Evolutionary conservation across 2,888 invertebrate species (phyloP), one percentile per base, ranked within the genome.

Genomic region (Thereva unica): DNA sequence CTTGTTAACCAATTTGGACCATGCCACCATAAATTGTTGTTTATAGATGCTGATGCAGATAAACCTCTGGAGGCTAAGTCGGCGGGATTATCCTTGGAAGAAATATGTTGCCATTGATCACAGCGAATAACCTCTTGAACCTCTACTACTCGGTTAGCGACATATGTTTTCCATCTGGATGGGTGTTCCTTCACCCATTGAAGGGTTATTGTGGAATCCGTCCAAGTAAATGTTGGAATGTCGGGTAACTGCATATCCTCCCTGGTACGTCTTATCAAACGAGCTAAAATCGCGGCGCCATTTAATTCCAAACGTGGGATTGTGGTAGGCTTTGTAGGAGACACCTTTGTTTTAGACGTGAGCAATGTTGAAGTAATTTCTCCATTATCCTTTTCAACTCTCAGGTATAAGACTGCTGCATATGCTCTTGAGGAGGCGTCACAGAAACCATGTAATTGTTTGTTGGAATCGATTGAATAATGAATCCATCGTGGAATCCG

Each of bases 271-370:
- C 38, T 38, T 37, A 54, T 6, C 5, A 47, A 38, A 2, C 35
- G 1, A 35, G 34, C 6, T 0, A 61, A 9, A 5, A 49, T 4
- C 12, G 59, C 4, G 12, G 70, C 67, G 12, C 50, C 66, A 5
- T 68, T 56, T 34, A 75, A 63, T 45, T 73, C 72, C 4, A 75
- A 55, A 6, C 73, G 56, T 4, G 73, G 71, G 12, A 74, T 67
- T 1, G 73, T 69, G 4, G 70, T 61, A 8, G 56, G 50, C 52
- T 73, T 74, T 2, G 54, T 5, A n/a, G 67, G 69, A 37, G 67
- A 40, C 10, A 55, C 42, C 7, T 10, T 56, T 9, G 41, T n/a
- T 41, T 55, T 55, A 2, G 55, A 40, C 2, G 7, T 23, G 2
- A 55, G 41, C 8, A 55, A 5, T n/a, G 1, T 10, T 4, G 55